Percentiles rank a stretch among this genome's conserved stretches.
phyloP scores from a whole-genome alignment of 2,797 vertebrate genomes.

The Chelonia mydas region DNA sequence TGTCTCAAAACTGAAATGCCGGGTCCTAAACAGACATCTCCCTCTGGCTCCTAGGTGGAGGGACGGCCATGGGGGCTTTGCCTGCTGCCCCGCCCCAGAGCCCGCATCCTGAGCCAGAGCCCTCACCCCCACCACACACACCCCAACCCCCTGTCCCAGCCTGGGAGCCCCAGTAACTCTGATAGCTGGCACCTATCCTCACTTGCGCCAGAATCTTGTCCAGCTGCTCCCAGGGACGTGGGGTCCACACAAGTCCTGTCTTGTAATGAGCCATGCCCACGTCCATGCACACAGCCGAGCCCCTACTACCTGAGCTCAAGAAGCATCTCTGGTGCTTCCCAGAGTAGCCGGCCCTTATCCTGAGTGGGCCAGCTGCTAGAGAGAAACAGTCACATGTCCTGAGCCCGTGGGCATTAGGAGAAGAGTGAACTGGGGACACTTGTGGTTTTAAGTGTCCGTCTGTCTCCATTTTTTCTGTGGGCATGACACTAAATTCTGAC shows the following conservation, averaged over 20 bases:
- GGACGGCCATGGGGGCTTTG: too few species aligned
- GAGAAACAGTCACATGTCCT: neutral
- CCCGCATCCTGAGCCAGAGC: too few species aligned
- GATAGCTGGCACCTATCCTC: too few species aligned
- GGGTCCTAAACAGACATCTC: too few species aligned
- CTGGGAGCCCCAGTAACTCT: neutral
- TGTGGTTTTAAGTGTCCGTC: neutral
- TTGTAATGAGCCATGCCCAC: neutral
- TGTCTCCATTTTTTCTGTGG: neutral
- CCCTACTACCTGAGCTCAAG: too few species aligned
- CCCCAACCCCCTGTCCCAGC: too few species aligned
- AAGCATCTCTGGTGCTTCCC: neutral
- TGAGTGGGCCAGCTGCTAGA: neutral
- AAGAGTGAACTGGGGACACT: neutral
- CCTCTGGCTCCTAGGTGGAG: too few species aligned
- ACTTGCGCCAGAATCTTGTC: too few species aligned
- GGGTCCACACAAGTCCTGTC: neutral
- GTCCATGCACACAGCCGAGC: neutral
- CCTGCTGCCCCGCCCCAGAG: neutral
- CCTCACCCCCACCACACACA: too few species aligned
- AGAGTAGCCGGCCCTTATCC: neutral
- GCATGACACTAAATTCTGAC: neutral
- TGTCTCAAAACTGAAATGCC: too few species aligned
- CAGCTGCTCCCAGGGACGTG: neutral
- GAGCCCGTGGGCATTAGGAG: neutral